These are phyloP conservation scores for Gonatopus flavifemur DNA, from an alignment of 1,140 invertebrate species.

Conservation along the genomic window DNA sequence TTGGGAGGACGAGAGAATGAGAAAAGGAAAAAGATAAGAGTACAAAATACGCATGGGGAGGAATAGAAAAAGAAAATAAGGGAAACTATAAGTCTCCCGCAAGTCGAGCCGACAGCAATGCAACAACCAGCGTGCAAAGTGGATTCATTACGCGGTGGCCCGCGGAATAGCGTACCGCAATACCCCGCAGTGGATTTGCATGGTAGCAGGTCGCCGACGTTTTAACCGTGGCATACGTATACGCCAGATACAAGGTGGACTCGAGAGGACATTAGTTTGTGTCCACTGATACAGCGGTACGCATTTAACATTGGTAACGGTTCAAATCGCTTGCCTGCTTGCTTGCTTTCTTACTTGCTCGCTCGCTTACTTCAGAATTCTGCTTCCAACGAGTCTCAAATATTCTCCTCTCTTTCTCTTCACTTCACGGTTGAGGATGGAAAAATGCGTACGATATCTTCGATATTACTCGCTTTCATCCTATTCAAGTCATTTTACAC, in stretches of 20 bases:
- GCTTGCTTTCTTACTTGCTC: neutral
- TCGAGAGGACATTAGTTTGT: slow-evolving; percentile 54
- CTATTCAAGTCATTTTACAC: too few species aligned
- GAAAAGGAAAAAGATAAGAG: neutral
- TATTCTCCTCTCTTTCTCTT: slow-evolving; percentile 9
- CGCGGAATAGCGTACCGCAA: too few species aligned
- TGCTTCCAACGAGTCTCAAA: too few species aligned
- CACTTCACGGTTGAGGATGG: too few species aligned
- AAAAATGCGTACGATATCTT: too few species aligned
- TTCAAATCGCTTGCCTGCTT: slow-evolving; percentile 36
- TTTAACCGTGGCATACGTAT: slow-evolving; percentile 42
- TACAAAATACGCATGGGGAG: neutral
- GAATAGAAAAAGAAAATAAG: neutral
- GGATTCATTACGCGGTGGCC: slow-evolving; percentile 48
- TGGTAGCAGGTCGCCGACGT: too few species aligned
- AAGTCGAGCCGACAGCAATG: too few species aligned
- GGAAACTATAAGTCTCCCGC: too few species aligned
- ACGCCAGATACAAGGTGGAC: slow-evolving; percentile 36
- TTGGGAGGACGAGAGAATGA: slow-evolving; percentile 25
- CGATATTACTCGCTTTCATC: too few species aligned
- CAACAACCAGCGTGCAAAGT: too few species aligned
- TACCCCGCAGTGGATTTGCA: too few species aligned
- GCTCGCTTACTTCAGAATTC: slow-evolving; percentile 13
- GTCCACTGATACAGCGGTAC: slow-evolving; percentile 49
- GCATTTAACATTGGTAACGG: slow-evolving; percentile 54